Base-by-base conservation (phyloP, 2,888 invertebrate genomes). In the Anoncus sp. region DNA sequence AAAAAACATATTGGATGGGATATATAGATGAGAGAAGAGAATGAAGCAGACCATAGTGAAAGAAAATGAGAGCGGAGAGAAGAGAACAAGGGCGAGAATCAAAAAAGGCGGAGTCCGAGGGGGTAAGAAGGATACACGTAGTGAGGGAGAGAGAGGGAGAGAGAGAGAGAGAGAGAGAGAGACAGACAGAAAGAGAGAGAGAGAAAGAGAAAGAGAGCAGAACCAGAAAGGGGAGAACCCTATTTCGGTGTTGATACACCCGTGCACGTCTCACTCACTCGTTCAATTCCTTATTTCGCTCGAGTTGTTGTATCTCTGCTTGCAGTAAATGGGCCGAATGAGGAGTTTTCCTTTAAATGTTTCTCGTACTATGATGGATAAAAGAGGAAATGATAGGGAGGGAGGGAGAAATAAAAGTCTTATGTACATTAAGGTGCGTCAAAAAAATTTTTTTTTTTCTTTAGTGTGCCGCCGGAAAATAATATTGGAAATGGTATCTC, bases 311-410 rank as follows among this genome's bases (percentile, higher is more conserved):
- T 86, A 87, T 87, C 81, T 82, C 67, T 59, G 82, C 67, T 66
- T 75, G 38, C 80, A 78, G 78, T 79, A 83, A 82, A 83, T 82
- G 77, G 75, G 69, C 67, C 79, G 75, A 82, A 85, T 85, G 82
- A 86, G 83, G 87, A 85, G 85, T 83, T 84, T 82, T 82, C 79
- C 82, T 83, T 84, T 83, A 86, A 86, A 87, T 86, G 82, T 85
- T 67, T 82, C 84, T 82, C 82, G 73, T 83, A 82, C 87, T 82
- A 85, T 85, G 83, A 83, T 74, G 83, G 80, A 76, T 18, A 75
- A 82, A 79, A 40, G 14, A 81, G 71, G 20, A 59, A 27, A 45
- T 10, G 16, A 43, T 43, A 3, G 6, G 27, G 7, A 51, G 16
- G 22, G 18, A 22, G 18, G 43, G 18, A 18, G 16, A 40, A 12